Conservation (phyloP, 2,797 vertebrate genomes). For the Aphelocoma californica region DNA sequence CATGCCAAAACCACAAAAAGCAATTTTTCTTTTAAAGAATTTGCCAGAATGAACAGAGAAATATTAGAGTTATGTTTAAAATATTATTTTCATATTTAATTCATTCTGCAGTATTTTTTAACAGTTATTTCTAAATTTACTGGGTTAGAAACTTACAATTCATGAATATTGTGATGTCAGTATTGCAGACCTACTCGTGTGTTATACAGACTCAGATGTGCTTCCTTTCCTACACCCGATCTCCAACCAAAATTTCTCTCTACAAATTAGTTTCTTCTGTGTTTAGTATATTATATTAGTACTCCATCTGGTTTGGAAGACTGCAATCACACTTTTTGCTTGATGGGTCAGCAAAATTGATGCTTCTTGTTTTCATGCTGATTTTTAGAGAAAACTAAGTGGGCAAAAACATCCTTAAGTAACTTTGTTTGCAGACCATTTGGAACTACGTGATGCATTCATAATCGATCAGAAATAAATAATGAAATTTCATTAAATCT, state of each 20-base stretch:
- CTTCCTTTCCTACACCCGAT: background rate
- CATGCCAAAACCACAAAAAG: background rate
- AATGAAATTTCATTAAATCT: background rate
- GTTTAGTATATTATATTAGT: background rate
- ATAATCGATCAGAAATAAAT: background rate
- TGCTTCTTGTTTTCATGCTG: background rate
- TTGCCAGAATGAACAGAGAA: background rate
- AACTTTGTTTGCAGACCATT: background rate
- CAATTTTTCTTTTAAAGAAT: background rate
- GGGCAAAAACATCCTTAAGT: background rate
- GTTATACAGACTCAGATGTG: background rate
- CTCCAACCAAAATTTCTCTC: background rate
- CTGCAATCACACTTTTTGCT: background rate
- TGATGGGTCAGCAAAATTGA: background rate
- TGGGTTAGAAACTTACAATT: background rate
- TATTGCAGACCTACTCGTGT: background rate
- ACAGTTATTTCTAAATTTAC: background rate
- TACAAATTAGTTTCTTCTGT: background rate
- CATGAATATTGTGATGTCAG: background rate
- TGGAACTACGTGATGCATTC: background rate
- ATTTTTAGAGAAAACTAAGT: background rate
- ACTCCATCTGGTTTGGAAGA: background rate
- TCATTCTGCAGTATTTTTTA: background rate
- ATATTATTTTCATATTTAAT: background rate
- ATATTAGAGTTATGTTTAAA: background rate